Conservation (phyloP, 2,113 vertebrate genomes). For the Muntiacus reevesi region DNA sequence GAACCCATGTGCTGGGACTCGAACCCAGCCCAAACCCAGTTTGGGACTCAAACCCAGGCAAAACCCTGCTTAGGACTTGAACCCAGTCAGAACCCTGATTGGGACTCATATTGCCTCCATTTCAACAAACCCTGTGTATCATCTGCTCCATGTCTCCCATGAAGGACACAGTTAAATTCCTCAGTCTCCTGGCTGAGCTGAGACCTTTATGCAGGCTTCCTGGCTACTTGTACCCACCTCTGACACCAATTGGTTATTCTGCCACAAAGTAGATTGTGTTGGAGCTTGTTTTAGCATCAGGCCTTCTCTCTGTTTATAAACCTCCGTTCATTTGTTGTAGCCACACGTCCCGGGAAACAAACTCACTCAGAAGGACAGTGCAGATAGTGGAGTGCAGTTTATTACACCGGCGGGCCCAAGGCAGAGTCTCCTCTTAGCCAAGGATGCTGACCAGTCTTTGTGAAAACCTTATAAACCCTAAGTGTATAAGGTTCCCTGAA, state of each 20-base stretch:
- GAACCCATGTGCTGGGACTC: neutral
- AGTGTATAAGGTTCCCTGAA: too few species aligned
- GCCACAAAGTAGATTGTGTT: neutral
- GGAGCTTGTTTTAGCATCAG: neutral
- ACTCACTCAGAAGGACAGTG: too few species aligned
- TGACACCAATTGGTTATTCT: fast-evolving
- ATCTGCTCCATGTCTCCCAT: neutral
- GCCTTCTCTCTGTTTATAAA: neutral
- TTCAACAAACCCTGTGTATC: neutral
- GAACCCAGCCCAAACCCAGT: neutral
- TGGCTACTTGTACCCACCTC: too few species aligned
- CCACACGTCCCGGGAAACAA: too few species aligned
- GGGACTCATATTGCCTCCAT: neutral
- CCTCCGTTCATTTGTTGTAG: neutral
- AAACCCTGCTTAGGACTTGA: too few species aligned
- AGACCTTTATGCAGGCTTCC: neutral
- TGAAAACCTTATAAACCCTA: too few species aligned
- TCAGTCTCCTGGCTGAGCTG: neutral
- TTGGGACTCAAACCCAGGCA: too few species aligned
- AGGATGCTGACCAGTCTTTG: too few species aligned
- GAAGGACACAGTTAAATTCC: neutral
- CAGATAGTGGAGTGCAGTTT: too few species aligned
- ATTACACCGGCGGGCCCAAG: too few species aligned
- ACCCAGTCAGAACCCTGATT: neutral
- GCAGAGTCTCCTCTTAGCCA: too few species aligned